Percentiles rank a stretch among this genome's conserved stretches.
Evolutionary conservation across 2,888 invertebrate species (phyloP).

Genomic region (Ellobium chinense): DNA sequence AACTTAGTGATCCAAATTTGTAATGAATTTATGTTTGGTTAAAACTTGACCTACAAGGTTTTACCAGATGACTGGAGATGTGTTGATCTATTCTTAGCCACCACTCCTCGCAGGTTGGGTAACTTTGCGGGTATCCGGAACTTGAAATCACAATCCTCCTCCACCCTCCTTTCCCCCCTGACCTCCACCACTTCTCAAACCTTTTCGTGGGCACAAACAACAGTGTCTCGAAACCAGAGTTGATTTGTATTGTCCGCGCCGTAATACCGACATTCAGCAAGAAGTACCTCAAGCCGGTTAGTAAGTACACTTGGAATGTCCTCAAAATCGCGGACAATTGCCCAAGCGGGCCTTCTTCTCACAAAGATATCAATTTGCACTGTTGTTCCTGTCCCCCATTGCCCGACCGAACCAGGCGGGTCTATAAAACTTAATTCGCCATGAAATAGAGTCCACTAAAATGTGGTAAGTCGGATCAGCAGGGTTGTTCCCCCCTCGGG

Average conservation of each 20-base stretch:
- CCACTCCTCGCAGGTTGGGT: too few species aligned
- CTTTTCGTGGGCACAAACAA: constrained; percentile 44
- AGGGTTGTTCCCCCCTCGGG: background rate
- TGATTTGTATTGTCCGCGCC: background rate
- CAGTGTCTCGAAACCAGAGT: background rate
- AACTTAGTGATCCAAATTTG: too few species aligned
- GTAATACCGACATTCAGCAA: background rate
- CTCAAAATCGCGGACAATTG: background rate
- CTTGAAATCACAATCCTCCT: too few species aligned
- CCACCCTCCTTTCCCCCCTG: background rate
- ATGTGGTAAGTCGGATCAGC: constrained; percentile 20
- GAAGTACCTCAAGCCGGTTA: background rate
- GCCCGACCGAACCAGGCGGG: background rate
- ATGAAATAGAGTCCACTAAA: constrained; percentile 20
- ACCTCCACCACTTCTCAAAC: constrained; percentile 63
- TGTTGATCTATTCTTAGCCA: too few species aligned
- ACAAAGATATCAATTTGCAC: constrained; percentile 10
- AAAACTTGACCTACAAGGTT: too few species aligned
- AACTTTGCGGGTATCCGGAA: too few species aligned
- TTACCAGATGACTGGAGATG: too few species aligned
- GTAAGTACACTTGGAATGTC: background rate
- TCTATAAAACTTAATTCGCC: constrained; percentile 17
- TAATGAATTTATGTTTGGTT: too few species aligned
- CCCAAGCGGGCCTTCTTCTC: background rate
- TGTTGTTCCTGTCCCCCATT: background rate